Base-by-base conservation (phyloP, 2,113 vertebrate species). In the Tretioscincus oriximinensis region DNA sequence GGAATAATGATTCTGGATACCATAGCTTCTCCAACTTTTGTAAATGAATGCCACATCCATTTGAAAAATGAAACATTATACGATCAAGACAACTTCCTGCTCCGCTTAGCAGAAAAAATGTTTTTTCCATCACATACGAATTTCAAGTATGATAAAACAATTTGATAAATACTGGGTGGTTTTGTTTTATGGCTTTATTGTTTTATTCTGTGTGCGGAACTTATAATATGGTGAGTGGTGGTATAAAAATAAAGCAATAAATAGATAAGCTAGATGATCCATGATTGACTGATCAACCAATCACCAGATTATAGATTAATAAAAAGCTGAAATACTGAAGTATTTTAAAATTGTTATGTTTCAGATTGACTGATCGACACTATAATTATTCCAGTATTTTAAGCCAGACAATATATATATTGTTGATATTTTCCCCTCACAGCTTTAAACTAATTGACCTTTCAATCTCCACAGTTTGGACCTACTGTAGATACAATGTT, bases 401-500 rank as follows among this genome's bases (percentile, higher is more conserved):
- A 41, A 14, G 24, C 28, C 35, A n/a, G 26, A 51, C 5, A 51
- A 41, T 45, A 31, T 26, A 21, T 21, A 5, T 70, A 83, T 86
- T 78, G 12, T 28, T 69, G n/a, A 9, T 22, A 2, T 78, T 73
- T n/a, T 24, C 41, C 85, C 84, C 87, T 69, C 81, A 49, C 26
- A 83, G 85, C 89, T 78, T 84, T 86, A 74, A 86, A 85, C 75
- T n/a, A 85, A 68, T 78, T 92, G 89, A 92, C 92, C 91, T 93
- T 93, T 93, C 85, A 88, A 76, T 76, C 90, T 87, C 90, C 90
- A 90, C 80, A 85, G 85, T 88, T 86, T 87, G 87, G 28, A 83
- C 92, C 88, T 77, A 91, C 90, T 85, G 83, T 71, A 83, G 90
- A 84, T 81, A 84, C 85, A 87, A 90, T 67, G 79, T 90, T 92